Conservation (phyloP, 2,888 invertebrate genomes). For the Tricholauxania praeusta region DNA sequence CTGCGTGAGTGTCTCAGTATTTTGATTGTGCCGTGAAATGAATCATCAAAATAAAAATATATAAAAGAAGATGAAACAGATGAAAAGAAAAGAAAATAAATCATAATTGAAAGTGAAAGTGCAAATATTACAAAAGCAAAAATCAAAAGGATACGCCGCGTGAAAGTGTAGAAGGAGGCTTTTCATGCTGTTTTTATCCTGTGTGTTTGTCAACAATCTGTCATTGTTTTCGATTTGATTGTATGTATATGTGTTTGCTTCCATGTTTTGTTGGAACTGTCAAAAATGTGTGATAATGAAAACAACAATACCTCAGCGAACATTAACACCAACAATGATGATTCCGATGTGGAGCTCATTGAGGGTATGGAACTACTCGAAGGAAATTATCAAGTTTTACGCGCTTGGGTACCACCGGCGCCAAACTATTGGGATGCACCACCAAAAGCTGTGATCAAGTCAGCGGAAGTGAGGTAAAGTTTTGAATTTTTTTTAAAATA, state of each 20-base stretch:
- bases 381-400: conserved; percentile 66
- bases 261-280: conserved; percentile 51
- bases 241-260: conserved; percentile 48
- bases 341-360: conserved; percentile 66
- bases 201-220: conserved; percentile 11
- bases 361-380: conserved; percentile 67
- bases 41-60: conserved; percentile 14
- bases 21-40: neutral
- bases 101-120: conserved; percentile 13
- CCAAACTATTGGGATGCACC: conserved; percentile 68
- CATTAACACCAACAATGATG: conserved; percentile 52
- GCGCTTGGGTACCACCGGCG: conserved; percentile 67
- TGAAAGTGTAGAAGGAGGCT: neutral
- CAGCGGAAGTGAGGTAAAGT: conserved; percentile 65
- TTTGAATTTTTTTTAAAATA: too few relatives aligned
- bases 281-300: conserved; percentile 45
- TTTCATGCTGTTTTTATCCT: conserved; percentile 9
- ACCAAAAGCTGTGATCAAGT: conserved; percentile 66
- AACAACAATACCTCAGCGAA: conserved; percentile 25
- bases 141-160: neutral
- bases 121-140: neutral
- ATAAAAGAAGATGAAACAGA: too few relatives aligned
- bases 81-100: neutral
- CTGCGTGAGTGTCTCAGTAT: conserved; percentile 31
- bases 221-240: conserved; percentile 27